Base-by-base conservation (phyloP, 2,797 vertebrate genomes). In the Pygocentrus nattereri region DNA sequence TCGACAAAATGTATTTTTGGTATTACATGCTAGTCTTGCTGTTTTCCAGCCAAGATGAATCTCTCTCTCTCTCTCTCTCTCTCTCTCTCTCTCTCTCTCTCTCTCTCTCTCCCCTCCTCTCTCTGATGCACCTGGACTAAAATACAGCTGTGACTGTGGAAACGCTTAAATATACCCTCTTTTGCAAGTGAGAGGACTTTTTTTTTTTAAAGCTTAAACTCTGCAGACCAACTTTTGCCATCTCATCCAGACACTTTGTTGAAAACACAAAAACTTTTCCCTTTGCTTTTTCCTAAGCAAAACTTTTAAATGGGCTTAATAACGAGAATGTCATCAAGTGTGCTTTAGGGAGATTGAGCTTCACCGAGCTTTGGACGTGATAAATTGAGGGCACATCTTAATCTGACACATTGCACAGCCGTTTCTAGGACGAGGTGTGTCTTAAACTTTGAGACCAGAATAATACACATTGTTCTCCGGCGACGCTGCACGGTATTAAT, bases 391-490 rank as follows among this genome's bases (percentile, higher is more conserved):
- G 56, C 59, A 73, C 2, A 21, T 47, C 72, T 72, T 34, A 54
- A 49, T 38, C 50, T 65, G 69, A 31, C 25, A 64, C 4, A 27
- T 34, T 38, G 31, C 30, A 56, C 67, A 54, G 47, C 10, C 18
- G 58, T 82, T 82, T 73, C 81, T 78, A 38, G 81, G 81, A 78
- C 81, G 44, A 67, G 1, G 56, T 41, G 54, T 21, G 30, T 50
- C n/a, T 70, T 23, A 49, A 23, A 44, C 61, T 76, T 47, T 11
- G 25, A 59, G 47, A 44, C 44, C 25, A 75, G 80, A 81, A 76
- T 59, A 71, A 70, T 82, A 27, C 65, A 47, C 58, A 73, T 82
- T 77, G 75, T 82, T 82, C 75, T 82, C 23, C 38, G 16, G 80
- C 31, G 74, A 73, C 74, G 64, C 44, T 23, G 67, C 47, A 38